A percentile compares a stretch with the other conserved stretches of the same genome.
Conservation (phyloP, 92 coral and sea anemone species). For the Scolanthus callimorphus region DNA sequence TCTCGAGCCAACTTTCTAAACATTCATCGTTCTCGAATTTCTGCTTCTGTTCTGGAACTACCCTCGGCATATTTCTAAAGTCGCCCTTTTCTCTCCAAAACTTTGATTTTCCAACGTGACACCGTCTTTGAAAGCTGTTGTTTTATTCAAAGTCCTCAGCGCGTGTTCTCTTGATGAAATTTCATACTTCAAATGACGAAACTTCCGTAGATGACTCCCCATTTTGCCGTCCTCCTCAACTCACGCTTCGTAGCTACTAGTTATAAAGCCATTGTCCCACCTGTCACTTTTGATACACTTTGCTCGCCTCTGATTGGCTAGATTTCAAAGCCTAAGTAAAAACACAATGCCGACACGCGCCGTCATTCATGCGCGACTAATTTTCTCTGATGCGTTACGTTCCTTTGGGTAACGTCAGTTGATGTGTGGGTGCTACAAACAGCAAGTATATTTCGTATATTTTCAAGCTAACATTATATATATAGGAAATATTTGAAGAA, state of each 20-base stretch:
- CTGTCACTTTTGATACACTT: conserved; percentile 35
- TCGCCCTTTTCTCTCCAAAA: no score
- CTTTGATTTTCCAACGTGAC: no score
- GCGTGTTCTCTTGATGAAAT: conserved; percentile 80
- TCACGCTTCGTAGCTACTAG: neutral
- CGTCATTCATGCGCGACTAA: conserved; percentile 54
- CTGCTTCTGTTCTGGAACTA: conserved; percentile 92
- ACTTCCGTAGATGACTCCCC: conserved; percentile 91
- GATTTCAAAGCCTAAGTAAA: conserved; percentile 2
- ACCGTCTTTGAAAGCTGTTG: neutral
- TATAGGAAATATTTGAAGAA: no score
- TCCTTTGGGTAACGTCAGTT: no score
- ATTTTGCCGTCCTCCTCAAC: no score
- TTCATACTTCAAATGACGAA: conserved; percentile 92
- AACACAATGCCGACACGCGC: conserved; percentile 75
- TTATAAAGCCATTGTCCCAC: conserved; percentile 40
- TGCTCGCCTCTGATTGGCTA: conserved; percentile 66
- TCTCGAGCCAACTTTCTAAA: conserved; percentile 97
- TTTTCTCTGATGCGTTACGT: conserved; percentile 52
- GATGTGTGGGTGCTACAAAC: no score
- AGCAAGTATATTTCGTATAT: no score
- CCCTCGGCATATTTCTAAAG: conserved; percentile 97
- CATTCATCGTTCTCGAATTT: conserved; percentile 97
- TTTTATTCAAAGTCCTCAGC: conserved; percentile 12
- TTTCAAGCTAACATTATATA: no score